Conservation (phyloP, 2,888 invertebrate species). For the Eupithecia exiguata region DNA sequence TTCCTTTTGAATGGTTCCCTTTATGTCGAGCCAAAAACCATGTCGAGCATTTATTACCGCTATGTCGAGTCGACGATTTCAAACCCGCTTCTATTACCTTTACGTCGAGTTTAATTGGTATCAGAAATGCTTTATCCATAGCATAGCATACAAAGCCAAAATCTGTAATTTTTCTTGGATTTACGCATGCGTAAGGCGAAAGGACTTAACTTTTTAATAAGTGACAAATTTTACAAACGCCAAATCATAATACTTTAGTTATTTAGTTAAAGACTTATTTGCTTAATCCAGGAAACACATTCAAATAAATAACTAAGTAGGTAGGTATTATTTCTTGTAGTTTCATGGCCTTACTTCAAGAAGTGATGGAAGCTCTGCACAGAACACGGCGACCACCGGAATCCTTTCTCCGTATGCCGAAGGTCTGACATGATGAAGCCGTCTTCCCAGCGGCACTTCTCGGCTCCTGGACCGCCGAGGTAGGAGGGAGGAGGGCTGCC, state of each 20-base stretch:
- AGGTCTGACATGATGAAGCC: conserved; percentile 98
- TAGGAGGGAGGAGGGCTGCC: conserved; percentile 97
- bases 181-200: too few relatives aligned
- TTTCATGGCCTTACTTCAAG: conserved; percentile 88
- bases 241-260: too few relatives aligned
- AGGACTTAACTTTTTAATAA: too few relatives aligned
- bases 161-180: too few relatives aligned
- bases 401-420: conserved; percentile 96
- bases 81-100: too few relatives aligned
- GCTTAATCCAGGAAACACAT: not conserved
- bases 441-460: conserved; percentile 97
- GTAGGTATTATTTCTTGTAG: not conserved
- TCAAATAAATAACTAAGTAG: not conserved
- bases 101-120: too few relatives aligned
- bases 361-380: conserved; percentile 97
- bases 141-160: too few relatives aligned
- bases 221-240: not conserved
- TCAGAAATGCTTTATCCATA: not conserved
- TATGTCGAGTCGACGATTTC: too few relatives aligned
- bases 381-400: conserved; percentile 97
- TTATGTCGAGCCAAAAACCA: too few relatives aligned
- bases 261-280: too few relatives aligned
- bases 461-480: conserved; percentile 96
- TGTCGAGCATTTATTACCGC: too few relatives aligned
- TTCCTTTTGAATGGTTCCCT: too few relatives aligned